Conservation (phyloP, 2,888 invertebrate genomes). For the Agrotis puta region DNA sequence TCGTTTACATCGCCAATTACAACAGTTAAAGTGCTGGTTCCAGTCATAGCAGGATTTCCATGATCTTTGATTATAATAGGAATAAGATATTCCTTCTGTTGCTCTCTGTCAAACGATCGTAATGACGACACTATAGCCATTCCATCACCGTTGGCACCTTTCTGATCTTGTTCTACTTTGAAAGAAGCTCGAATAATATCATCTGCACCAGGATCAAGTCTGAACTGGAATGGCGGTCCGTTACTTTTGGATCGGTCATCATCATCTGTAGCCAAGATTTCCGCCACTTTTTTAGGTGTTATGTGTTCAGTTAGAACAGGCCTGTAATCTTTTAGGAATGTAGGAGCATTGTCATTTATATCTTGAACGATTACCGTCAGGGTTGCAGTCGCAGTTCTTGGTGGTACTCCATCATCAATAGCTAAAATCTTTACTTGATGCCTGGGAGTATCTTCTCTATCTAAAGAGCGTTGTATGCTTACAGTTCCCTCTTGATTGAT, state of each 20-base stretch:
- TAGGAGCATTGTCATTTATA: constrained; percentile 98
- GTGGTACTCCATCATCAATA: constrained; percentile 98
- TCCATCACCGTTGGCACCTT: constrained; percentile 99
- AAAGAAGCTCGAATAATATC: constrained; percentile 98
- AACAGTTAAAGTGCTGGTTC: constrained; percentile 98
- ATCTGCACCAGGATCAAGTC: constrained; percentile 97
- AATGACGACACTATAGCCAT: constrained; percentile 99
- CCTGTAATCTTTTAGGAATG: constrained; percentile 97
- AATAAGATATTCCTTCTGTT: constrained; percentile 98
- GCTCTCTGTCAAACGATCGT: constrained; percentile 98
- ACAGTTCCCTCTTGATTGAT: constrained; percentile 99
- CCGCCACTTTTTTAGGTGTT: constrained; percentile 97
- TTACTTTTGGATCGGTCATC: constrained; percentile 98
- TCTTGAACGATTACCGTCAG: constrained; percentile 98
- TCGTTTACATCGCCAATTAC: constrained; percentile 99
- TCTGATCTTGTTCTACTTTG: constrained; percentile 99
- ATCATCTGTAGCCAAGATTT: constrained; percentile 98
- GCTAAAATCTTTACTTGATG: constrained; percentile 99
- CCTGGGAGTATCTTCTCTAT: constrained; percentile 98
- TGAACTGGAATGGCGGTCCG: constrained; percentile 98
- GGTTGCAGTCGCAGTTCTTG: constrained; percentile 98
- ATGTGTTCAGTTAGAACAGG: constrained; percentile 98
- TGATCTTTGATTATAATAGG: constrained; percentile 99
- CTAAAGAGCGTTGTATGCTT: constrained; percentile 97
- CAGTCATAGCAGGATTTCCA: constrained; percentile 98